Base-by-base conservation (phyloP, 2,888 invertebrate genomes). In the Lasioglossum marginatum region DNA sequence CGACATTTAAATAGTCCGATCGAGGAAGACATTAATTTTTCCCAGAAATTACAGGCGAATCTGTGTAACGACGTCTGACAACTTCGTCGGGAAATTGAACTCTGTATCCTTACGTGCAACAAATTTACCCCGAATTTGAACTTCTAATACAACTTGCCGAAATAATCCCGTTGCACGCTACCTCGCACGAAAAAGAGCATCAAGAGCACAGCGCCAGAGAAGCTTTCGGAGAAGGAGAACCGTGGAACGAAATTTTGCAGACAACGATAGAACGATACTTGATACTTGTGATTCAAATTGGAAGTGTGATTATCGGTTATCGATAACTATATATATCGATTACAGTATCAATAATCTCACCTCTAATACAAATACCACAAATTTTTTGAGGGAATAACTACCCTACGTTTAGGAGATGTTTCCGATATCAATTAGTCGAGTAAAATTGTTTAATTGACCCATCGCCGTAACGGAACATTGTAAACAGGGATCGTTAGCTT, bases 391-490 rank as follows among this genome's bases (percentile, higher is more conserved):
- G 23, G n/a, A 8, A 52, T 52, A 52, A 52, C 8, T 52, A 2
- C 8, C 52, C 52, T 0, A 23, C 0, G 52, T 52, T 52, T 52
- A 23, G 23, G 52, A 52, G 23, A n/a, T 23, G 52, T 52, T 52
- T 52, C 8, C 27, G 5, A 16, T 23, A 23, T 19, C 3, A 19
- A 37, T 34, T 34, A 34, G 31, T 8, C 34, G 66, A 72, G 52
- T 66, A 43, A 27, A 60, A 73, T 77, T n/a, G 37, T 68, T 43
- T 68, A 63, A 77, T 78, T 40, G n/a, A n/a, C 31, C 31, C 0
- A 19, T 31, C 4, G 34, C 16, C 2, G 19, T 2, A 73, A 60
- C 68, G 45, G n/a, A 27, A 3, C 6, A 14, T 34, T 34, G 31
- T 27, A 19, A n/a, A 16, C 27, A n/a, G 43, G 52, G 43, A 57